phyloP scores from a whole-genome alignment of 2,888 invertebrate genomes.

The Neoitamus cyanurus region DNA sequence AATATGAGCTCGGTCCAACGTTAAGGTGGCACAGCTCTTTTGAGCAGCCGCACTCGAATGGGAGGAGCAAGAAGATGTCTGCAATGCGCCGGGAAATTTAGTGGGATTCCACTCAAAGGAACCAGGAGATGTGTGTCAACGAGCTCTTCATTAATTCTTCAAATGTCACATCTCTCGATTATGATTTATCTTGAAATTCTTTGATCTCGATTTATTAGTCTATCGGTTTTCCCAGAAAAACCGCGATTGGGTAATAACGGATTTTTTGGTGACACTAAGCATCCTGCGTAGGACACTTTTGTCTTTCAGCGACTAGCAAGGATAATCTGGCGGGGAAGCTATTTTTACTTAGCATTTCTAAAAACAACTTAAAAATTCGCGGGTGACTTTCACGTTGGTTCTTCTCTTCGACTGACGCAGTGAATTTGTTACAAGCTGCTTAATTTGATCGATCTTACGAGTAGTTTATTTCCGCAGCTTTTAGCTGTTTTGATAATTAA shows the following conservation, averaged over 20 bases:
- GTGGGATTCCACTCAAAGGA: not conserved
- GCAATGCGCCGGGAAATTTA: not conserved
- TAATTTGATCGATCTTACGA: not conserved
- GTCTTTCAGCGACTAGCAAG: not conserved
- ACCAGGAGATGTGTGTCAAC: conserved; percentile 20
- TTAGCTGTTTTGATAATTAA: not conserved
- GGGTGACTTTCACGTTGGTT: not conserved
- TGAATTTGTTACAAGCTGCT: not conserved
- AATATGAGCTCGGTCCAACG: conserved; percentile 9
- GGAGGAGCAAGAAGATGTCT: not conserved
- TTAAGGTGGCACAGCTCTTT: not conserved
- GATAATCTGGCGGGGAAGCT: not conserved
- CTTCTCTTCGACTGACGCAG: too few species aligned
- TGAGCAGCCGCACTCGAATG: not conserved
- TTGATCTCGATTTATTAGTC: conserved; percentile 23
- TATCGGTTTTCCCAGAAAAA: conserved; percentile 3
- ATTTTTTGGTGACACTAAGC: not conserved
- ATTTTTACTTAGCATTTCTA: not conserved
- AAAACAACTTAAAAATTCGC: not conserved
- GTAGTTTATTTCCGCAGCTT: not conserved
- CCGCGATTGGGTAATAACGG: not conserved
- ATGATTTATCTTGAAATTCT: conserved; percentile 24
- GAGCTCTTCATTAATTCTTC: not conserved
- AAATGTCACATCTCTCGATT: not conserved
- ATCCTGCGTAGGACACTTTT: not conserved